phyloP scores from a whole-genome alignment of 2,113 vertebrate genomes.

The Phaetusa simplex region DNA sequence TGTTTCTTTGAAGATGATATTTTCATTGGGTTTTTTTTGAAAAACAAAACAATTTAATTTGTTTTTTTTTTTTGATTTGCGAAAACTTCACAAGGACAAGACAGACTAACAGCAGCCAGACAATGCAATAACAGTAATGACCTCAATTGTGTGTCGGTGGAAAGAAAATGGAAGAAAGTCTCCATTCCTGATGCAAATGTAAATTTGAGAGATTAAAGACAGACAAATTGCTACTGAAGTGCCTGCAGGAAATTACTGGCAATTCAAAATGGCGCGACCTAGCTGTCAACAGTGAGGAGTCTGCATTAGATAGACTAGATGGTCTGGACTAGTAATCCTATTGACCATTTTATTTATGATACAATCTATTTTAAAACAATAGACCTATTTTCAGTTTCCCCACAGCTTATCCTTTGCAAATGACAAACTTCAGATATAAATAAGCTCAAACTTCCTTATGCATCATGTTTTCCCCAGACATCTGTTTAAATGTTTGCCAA shows the following conservation, averaged over 20 bases:
- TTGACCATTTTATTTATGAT: not conserved
- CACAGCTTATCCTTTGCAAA: not conserved
- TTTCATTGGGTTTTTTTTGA: not conserved
- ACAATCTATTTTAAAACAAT: not conserved
- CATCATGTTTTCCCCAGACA: not conserved
- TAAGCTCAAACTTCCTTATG: not conserved
- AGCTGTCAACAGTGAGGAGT: not conserved
- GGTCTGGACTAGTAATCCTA: not conserved
- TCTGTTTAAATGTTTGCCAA: not conserved
- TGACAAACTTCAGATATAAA: not conserved
- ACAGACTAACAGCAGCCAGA: not conserved
- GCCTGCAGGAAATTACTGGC: not conserved
- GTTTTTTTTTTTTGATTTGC: not conserved
- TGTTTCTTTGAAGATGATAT: not conserved
- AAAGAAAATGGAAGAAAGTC: not conserved
- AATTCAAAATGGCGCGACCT: not conserved
- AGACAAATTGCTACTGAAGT: not conserved
- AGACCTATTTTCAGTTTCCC: not conserved
- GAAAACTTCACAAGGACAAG: not conserved
- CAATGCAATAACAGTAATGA: not conserved
- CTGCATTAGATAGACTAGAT: not conserved
- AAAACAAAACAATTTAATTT: no score
- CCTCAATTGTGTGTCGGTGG: not conserved
- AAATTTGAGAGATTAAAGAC: constrained; percentile 18
- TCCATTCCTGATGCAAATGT: not conserved